phyloP scores from a whole-genome alignment of 2,113 vertebrate species.

The Cyprinodon variegatus region DNA sequence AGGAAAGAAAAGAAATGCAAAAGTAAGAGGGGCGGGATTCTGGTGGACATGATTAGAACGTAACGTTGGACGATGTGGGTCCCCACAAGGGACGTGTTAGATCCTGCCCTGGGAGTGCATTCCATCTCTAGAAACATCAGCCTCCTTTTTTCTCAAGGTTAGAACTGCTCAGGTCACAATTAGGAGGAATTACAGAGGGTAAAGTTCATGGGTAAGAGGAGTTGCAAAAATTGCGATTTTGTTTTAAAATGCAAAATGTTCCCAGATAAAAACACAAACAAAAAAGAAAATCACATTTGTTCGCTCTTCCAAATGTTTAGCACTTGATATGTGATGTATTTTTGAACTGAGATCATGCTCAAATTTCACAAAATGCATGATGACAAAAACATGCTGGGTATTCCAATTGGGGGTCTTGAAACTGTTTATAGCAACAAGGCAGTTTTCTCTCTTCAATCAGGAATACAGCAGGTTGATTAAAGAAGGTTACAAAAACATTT shows the following conservation, averaged over 20 bases:
- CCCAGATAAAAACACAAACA: background rate
- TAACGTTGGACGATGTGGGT: conserved; percentile 47
- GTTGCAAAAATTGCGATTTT: conserved; percentile 58
- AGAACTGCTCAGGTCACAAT: conserved; percentile 67
- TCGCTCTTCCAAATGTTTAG: background rate
- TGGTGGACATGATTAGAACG: conserved; percentile 23
- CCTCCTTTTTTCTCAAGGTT: conserved; percentile 60
- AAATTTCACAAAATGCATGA: no score
- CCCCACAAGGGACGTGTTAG: conserved; percentile 40
- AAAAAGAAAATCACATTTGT: background rate
- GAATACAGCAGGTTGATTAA: no score
- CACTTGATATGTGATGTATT: background rate
- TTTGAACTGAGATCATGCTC: background rate
- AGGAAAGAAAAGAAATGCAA: conserved; percentile 11
- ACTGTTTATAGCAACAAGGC: no score
- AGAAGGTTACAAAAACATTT: no score
- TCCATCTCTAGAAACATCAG: conserved; percentile 43
- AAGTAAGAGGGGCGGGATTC: conserved; percentile 13
- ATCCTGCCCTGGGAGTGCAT: conserved; percentile 55
- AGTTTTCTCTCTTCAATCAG: no score
- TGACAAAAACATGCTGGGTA: no score
- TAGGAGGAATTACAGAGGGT: conserved; percentile 72
- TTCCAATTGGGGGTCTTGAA: no score
- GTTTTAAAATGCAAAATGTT: conserved; percentile 25
- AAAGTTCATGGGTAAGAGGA: conserved; percentile 64